These are phyloP conservation scores for Scolopax mira DNA, from an alignment of 2,113 vertebrate genomes.

Conservation along the genomic window DNA sequence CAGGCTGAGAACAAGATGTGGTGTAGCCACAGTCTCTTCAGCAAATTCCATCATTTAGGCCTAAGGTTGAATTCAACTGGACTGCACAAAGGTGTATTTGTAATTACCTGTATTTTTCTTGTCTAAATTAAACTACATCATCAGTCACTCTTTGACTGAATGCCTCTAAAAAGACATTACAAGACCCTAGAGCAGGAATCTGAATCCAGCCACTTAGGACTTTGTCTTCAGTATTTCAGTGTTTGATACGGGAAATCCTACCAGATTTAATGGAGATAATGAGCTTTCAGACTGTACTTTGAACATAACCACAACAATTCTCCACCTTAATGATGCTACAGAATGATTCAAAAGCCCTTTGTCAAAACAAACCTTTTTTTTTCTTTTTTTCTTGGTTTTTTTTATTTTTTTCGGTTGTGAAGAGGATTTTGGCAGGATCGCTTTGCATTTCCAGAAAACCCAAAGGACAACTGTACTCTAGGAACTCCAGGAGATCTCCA, in stretches of 20 bases:
- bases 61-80: background rate
- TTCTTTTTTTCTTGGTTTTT: background rate
- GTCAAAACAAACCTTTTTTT: background rate
- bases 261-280: background rate
- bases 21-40: background rate
- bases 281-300: background rate
- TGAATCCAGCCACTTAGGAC: background rate
- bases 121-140: background rate
- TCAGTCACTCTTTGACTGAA: background rate
- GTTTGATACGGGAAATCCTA: background rate
- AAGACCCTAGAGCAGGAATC: background rate
- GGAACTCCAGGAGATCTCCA: background rate
- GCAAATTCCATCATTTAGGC: background rate
- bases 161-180: background rate
- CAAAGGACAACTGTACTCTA: background rate
- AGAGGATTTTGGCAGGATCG: background rate
- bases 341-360: background rate
- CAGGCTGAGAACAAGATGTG: rapidly evolving
- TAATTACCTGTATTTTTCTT: background rate
- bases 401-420: background rate
- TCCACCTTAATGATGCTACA: background rate
- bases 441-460: background rate
- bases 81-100: background rate
- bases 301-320: background rate
- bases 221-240: background rate